Conservation (phyloP, 2,888 invertebrate genomes). For the Acleris sparsana region DNA sequence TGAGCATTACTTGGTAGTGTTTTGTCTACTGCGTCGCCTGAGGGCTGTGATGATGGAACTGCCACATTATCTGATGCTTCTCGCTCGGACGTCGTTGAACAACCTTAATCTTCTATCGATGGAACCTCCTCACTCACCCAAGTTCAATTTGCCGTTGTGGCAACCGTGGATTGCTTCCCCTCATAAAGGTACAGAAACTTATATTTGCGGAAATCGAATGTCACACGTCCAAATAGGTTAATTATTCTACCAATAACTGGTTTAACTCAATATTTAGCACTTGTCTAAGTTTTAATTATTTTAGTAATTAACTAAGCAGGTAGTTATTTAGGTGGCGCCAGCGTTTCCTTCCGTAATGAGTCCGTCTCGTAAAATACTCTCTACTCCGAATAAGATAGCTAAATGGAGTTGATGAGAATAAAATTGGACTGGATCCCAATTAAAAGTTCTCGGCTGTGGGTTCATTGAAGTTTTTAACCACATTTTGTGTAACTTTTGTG, state of each 20-base stretch:
- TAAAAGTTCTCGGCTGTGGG: conserved; percentile 34
- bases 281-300: conserved; percentile 21
- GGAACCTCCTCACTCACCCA: conserved; percentile 81
- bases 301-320: conserved; percentile 21
- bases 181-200: conserved; percentile 63
- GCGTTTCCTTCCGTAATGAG: conserved; percentile 26
- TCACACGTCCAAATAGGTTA: neutral
- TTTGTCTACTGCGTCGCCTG: conserved; percentile 45
- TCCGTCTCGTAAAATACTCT: conserved; percentile 26
- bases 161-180: conserved; percentile 77
- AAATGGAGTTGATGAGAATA: conserved; percentile 33
- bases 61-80: conserved; percentile 70
- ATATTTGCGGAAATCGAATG: neutral
- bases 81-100: conserved; percentile 70
- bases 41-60: conserved; percentile 78
- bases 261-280: conserved; percentile 17
- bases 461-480: conserved; percentile 8
- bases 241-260: neutral
- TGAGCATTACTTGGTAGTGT: conserved; percentile 40
- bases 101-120: conserved; percentile 65
- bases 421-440: conserved; percentile 37
- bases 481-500: conserved; percentile 8
- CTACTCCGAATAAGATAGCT: neutral
- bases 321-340: conserved; percentile 23
- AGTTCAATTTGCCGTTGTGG: conserved; percentile 79